A percentile compares a stretch with the other conserved stretches of the same genome.
phyloP scores from a whole-genome alignment of 2,797 vertebrate species.

The Leuciscus waleckii region DNA sequence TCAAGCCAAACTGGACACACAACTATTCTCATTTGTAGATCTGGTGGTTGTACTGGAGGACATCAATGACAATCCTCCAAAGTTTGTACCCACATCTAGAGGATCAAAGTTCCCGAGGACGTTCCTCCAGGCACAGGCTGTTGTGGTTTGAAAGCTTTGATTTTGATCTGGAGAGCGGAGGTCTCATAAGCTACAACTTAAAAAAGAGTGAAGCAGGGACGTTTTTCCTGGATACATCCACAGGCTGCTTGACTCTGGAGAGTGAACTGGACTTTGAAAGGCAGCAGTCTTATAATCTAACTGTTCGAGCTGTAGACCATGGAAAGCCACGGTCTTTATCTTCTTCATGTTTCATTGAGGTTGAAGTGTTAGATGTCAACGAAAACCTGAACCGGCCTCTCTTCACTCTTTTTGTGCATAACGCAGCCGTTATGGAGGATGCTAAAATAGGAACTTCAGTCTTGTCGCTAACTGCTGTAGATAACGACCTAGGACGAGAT shows the following conservation, averaged over 20 bases:
- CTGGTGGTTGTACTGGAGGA: constrained; percentile 88
- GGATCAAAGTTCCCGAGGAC: constrained; percentile 90
- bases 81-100: constrained; percentile 85
- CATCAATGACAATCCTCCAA: constrained; percentile 91
- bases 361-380: constrained; percentile 90
- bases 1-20: constrained; percentile 80
- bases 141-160: constrained; percentile 92
- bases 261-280: constrained; percentile 93
- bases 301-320: constrained; percentile 87
- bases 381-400: constrained; percentile 90
- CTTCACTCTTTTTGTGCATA: constrained; percentile 88
- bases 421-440: constrained; percentile 86
- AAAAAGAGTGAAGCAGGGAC: constrained; percentile 82
- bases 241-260: constrained; percentile 87
- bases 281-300: constrained; percentile 87
- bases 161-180: constrained; percentile 84
- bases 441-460: constrained; percentile 84
- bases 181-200: constrained; percentile 87
- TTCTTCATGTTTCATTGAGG: constrained; percentile 89
- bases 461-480: constrained; percentile 82
- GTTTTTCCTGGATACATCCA: constrained; percentile 84
- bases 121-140: constrained; percentile 84
- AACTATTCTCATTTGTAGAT: constrained; percentile 82
- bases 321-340: constrained; percentile 87
- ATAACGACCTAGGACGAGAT: constrained; percentile 88